Evolutionary conservation across 2,797 vertebrate species (phyloP).

Genomic region (Allobates femoralis): DNA sequence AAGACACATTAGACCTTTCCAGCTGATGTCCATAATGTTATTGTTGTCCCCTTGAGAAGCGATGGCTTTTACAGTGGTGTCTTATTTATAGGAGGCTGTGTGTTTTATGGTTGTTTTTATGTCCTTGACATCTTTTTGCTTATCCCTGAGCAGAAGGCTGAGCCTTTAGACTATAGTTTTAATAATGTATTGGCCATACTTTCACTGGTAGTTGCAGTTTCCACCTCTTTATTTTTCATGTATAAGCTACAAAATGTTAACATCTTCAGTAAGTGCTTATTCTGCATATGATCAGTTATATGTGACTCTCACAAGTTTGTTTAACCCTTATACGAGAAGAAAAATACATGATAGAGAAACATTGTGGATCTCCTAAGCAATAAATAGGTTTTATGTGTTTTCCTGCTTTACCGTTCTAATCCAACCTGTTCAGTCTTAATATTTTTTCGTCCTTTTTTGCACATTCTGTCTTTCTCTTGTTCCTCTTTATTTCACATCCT

Average conservation of each 20-base stretch:
- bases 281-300: constrained; percentile 25
- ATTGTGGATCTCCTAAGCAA: constrained; percentile 26
- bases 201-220: constrained; percentile 40
- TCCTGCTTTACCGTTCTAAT: constrained; percentile 29
- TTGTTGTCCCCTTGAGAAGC: constrained; percentile 54
- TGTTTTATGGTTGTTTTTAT: constrained; percentile 57
- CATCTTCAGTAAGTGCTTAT: constrained; percentile 19
- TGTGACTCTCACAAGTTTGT: constrained; percentile 3
- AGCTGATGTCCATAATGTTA: constrained; percentile 62
- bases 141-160: constrained; percentile 57
- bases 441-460: constrained; percentile 45
- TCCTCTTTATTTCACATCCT: constrained; percentile 47
- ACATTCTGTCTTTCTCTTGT: constrained; percentile 37
- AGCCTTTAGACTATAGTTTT: constrained; percentile 49
- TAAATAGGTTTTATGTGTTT: constrained; percentile 13
- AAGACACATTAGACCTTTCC: constrained; percentile 51
- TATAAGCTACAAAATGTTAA: constrained; percentile 20
- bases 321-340: constrained; percentile 20
- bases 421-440: constrained; percentile 30
- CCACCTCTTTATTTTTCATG: constrained; percentile 22
- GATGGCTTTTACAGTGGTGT: constrained; percentile 52
- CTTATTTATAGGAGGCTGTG: constrained; percentile 53
- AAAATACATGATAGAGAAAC: neutral
- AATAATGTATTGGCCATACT: constrained; percentile 54
- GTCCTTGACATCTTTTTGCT: constrained; percentile 57